phyloP scores from a whole-genome alignment of 2,797 vertebrate genomes.

The Semotilus atromaculatus region DNA sequence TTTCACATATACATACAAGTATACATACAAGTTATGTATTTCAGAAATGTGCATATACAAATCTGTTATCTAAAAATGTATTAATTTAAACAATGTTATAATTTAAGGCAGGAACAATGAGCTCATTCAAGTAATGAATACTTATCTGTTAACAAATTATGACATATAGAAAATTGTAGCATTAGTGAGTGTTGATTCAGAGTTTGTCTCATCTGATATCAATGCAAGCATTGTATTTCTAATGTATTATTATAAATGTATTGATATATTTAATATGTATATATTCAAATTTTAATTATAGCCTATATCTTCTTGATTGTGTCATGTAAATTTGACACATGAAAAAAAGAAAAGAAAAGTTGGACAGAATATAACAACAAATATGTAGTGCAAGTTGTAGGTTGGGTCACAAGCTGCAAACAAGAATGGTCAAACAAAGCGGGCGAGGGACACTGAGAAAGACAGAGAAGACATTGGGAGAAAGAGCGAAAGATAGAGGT shows the following conservation, averaged over 20 bases:
- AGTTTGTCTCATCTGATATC: too few relatives aligned
- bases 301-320: background rate
- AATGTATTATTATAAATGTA: background rate
- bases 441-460: background rate
- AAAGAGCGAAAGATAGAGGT: constrained; percentile 17
- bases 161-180: too few relatives aligned
- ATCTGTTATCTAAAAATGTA: too few relatives aligned
- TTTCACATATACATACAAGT: too few relatives aligned
- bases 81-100: too few relatives aligned
- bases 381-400: constrained; percentile 1
- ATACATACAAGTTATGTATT: too few relatives aligned
- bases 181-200: too few relatives aligned
- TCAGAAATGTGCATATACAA: too few relatives aligned
- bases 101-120: too few relatives aligned
- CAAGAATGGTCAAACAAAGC: constrained; percentile 10
- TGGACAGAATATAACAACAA: background rate
- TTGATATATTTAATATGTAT: background rate
- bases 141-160: too few relatives aligned
- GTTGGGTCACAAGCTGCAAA: background rate
- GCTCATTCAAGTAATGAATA: too few relatives aligned
- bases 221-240: background rate
- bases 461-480: constrained; percentile 26
- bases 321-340: background rate
- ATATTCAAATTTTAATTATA: background rate
- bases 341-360: background rate